Percentiles rank a stretch among this genome's conserved stretches.
phyloP scores from a whole-genome alignment of 2,888 invertebrate genomes.

The Andrena fulva region DNA sequence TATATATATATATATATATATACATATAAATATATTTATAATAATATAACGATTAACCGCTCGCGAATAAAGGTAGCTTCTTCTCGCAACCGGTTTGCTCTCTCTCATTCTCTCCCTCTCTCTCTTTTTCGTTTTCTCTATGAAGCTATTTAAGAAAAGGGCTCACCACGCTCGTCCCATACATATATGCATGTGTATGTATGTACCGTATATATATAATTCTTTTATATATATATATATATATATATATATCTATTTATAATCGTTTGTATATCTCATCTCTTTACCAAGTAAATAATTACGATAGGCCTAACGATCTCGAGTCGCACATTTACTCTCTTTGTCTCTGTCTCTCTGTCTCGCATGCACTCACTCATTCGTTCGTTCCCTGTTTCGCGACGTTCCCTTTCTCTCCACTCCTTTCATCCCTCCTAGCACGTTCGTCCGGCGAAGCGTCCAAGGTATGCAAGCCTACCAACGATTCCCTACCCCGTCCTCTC shows the following conservation, averaged over 20 bases:
- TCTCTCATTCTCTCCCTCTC: conserved; percentile 17
- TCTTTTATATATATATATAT: conserved; percentile 6
- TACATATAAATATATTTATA: conserved; percentile 45
- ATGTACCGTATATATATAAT: conserved; percentile 30
- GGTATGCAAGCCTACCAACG: conserved; percentile 22
- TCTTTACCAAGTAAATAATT: conserved; percentile 53
- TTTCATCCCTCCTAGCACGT: conserved; percentile 52
- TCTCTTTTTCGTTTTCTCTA: conserved; percentile 25
- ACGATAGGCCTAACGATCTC: conserved; percentile 69
- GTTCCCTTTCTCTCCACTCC: conserved; percentile 1
- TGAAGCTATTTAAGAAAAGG: conserved; percentile 61
- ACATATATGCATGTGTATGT: conserved; percentile 41
- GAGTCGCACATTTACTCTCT: conserved; percentile 33
- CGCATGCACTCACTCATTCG: conserved; percentile 25
- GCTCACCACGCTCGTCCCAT: conserved; percentile 54
- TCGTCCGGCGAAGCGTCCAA: conserved; percentile 71
- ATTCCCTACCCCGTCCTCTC: not conserved
- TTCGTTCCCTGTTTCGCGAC: conserved; percentile 7
- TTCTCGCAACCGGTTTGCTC: conserved; percentile 32
- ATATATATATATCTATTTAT: conserved; percentile 55
- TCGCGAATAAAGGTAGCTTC: conserved; percentile 45
- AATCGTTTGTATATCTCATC: conserved; percentile 51
- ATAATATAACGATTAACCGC: conserved; percentile 58
- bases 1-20: too few species aligned
- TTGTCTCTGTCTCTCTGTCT: not conserved